Base-by-base conservation (phyloP, 1,140 invertebrate species). In the Heterodera carotae region DNA sequence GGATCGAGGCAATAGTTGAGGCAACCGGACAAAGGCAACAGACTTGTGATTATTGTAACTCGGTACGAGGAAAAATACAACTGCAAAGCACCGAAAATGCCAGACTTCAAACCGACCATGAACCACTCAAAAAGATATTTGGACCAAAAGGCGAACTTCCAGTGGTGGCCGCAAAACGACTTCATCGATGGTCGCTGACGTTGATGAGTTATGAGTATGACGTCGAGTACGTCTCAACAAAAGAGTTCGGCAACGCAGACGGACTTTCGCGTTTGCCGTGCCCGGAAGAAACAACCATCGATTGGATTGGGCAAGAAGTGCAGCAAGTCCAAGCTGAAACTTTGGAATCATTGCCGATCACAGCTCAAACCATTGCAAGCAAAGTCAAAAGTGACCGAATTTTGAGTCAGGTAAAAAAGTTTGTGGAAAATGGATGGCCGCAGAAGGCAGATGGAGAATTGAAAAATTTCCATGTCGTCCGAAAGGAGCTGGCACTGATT, bases 91-190 rank as follows among this genome's bases (percentile, higher is more conserved):
- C n/a, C n/a, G n/a, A n/a, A n/a, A n/a, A n/a, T n/a, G n/a, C n/a
- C n/a, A n/a, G n/a, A 39, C 36, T 39, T 39, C 36, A 39, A 39
- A 39, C 36, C 36, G 36, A 39, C 36, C 36, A 39, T 10, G 36
- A 39, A 10, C 36, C 36, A 39, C 36, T 91, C 27, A 75, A 88
- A 10, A 73, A 68, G 8, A 88, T 90, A 27, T 88, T 90, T 68
- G 81, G 82, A 8, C 80, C 83, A 6, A 81, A 84, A 22, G 84
- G 80, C 59, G 76, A 78, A 25, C 77, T 90, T 31, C 88, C 88
- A 25, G 74, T 81, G 15, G 76, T 86, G 6, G 79, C 85, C 2
- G 84, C 88, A 8, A 82, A 73, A 1, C 33, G 86, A 27, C 79
- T 87, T 5, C 85, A 88, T 60, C 75, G 82, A 39, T 88, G 84